phyloP scores from a whole-genome alignment of 2,888 invertebrate species.

The Aleiodes alternator region DNA sequence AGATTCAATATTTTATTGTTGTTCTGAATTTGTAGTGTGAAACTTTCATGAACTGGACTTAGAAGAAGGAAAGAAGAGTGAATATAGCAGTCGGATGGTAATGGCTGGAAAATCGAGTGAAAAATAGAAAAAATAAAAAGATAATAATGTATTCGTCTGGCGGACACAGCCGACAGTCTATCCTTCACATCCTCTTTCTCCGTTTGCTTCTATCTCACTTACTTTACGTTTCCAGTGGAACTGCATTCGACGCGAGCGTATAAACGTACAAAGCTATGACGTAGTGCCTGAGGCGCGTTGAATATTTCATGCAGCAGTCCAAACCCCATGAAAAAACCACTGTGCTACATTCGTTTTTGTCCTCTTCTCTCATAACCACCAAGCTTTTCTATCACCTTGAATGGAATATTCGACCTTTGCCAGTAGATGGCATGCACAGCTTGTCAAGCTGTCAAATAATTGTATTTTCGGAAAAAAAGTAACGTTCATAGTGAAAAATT shows the following conservation, averaged over 20 bases:
- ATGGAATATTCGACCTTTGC: no score
- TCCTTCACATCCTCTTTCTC: constrained; percentile 24
- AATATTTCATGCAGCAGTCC: constrained; percentile 70
- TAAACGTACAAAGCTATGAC: constrained; percentile 63
- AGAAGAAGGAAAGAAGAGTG: constrained; percentile 6
- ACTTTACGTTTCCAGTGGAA: constrained; percentile 32
- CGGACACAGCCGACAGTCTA: constrained; percentile 44
- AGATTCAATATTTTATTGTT: not conserved
- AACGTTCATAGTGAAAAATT: no score
- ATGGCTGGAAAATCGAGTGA: constrained; percentile 54
- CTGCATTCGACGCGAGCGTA: constrained; percentile 40
- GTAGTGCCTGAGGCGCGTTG: constrained; percentile 68
- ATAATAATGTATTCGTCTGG: constrained; percentile 66
- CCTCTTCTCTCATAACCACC: constrained; percentile 7
- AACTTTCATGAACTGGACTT: constrained; percentile 48
- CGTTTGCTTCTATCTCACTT: constrained; percentile 47
- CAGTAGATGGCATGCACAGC: no score
- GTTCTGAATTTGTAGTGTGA: constrained; percentile 7
- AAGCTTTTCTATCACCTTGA: not conserved
- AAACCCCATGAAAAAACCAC: constrained; percentile 61
- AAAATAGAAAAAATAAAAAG: constrained; percentile 41
- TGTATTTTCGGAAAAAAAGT: no score
- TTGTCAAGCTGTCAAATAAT: no score
- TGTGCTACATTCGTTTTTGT: constrained; percentile 41
- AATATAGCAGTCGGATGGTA: constrained; percentile 38